Evolutionary conservation across 2,797 vertebrate species (phyloP), one percentile per base, ranked within the genome.

Genomic region (Eleutherodactylus coqui): DNA sequence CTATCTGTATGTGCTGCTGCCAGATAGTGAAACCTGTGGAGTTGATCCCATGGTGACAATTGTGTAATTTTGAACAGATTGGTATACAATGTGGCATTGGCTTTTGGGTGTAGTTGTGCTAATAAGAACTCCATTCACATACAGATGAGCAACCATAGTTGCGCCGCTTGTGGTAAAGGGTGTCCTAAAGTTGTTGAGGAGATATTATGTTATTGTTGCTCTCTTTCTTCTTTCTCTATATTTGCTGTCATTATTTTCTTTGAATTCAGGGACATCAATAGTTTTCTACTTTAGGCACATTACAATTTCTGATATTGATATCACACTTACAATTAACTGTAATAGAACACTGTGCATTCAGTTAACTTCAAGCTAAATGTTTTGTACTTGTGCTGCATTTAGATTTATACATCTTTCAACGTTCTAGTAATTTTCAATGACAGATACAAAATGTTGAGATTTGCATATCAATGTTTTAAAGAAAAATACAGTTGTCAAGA

Each of bases 381-480:
- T 24, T 38, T 38, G 17, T 38, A 17, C 34, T 38, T 38, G 17
- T 69, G 11, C 19, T 24, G 17, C 64, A 69, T 69, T 21, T 19
- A 69, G 34, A 69, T 69, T 36, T 38, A 70, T 7, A 62, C 10
- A 5, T n/a, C 14, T 67, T 70, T 53, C 36, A 49, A 53, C n/a
- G n/a, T n/a, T n/a, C n/a, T 67, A 41, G 36, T 27, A 38, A 13
- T 43, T 17, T 69, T 34, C 36, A 38, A 27, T 51, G 29, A 21
- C 19, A 41, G 34, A 55, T 58, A 10, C 16, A 41, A 55, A 72
- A 82, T 27, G 73, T 72, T 27, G 27, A 3, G 14, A 55, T 82
- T 72, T 82, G 34, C 79, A 82, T 70, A 53, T 41, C 70, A 83
- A 83, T 75, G n/a, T 75, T 83, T 73, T 55, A 58, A 60, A 38